Percentiles rank a stretch among this genome's conserved stretches.
These are phyloP conservation scores for Phyllotis vaccarum DNA, from an alignment of 2,797 vertebrate genomes.

Conservation along the genomic window DNA sequence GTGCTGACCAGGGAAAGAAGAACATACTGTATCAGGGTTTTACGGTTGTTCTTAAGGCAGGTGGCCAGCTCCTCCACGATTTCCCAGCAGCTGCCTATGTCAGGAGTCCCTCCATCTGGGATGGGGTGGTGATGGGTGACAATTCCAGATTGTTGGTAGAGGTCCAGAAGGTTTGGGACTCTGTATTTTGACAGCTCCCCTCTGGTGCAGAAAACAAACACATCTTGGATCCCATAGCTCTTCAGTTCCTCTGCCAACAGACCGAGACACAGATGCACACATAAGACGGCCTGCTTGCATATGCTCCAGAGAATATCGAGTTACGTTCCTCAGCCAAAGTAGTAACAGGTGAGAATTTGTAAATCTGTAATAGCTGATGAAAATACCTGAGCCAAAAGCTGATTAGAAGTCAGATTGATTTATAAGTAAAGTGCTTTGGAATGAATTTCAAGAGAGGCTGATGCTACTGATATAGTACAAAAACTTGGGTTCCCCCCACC, in stretches of 20 bases:
- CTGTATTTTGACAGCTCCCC: constrained; percentile 93
- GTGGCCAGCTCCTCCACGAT: constrained; percentile 91
- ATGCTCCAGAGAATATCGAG: background rate
- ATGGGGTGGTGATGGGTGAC: constrained; percentile 93
- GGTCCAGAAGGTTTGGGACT: constrained; percentile 92
- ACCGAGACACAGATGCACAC: constrained; percentile 64
- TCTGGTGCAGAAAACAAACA: constrained; percentile 96
- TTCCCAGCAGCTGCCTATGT: constrained; percentile 90
- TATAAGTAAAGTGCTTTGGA: constrained; percentile 58
- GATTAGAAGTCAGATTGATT: constrained; percentile 23
- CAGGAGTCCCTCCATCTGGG: constrained; percentile 91
- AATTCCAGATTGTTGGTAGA: constrained; percentile 90
- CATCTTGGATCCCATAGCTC: constrained; percentile 91
- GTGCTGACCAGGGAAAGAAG: constrained; percentile 7
- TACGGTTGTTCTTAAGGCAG: constrained; percentile 90
- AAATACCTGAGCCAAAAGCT: constrained; percentile 54
- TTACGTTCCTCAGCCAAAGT: constrained; percentile 53
- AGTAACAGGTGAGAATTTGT: constrained; percentile 1
- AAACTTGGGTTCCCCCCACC: background rate
- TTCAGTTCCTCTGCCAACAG: constrained; percentile 91
- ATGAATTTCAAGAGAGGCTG: constrained; percentile 49
- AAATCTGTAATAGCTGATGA: constrained; percentile 30
- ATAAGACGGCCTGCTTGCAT: constrained; percentile 65
- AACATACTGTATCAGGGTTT: constrained; percentile 93
- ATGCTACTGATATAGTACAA: constrained; percentile 14